A percentile compares a stretch with the other conserved stretches of the same genome.
Evolutionary conservation across 2,888 invertebrate genomes (phyloP).

Genomic region (Alcis repandata): DNA sequence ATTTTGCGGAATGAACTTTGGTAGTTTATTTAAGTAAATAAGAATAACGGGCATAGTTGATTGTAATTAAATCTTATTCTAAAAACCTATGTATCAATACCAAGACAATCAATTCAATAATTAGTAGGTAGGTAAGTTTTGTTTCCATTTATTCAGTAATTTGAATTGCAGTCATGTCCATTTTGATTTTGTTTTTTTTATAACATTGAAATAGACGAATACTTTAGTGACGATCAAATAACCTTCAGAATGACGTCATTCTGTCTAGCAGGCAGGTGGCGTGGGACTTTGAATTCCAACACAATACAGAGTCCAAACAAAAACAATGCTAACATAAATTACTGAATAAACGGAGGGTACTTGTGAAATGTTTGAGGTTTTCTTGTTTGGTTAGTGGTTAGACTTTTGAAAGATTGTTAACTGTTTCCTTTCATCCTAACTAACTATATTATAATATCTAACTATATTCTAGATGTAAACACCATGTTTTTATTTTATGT

Average conservation of each 20-base stretch:
- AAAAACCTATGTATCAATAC: neutral
- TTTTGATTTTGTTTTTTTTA: neutral
- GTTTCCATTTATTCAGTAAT: too few species aligned
- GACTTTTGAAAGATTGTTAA: constrained; percentile 39
- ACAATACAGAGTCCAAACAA: neutral
- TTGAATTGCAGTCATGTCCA: neutral
- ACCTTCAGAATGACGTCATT: too few species aligned
- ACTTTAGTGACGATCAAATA: too few species aligned
- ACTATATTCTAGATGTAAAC: neutral
- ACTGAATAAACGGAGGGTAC: neutral
- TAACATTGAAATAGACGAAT: too few species aligned
- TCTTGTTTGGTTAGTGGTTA: constrained; percentile 39
- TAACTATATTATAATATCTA: neutral
- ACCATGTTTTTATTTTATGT: constrained; percentile 12
- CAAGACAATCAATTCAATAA: too few species aligned
- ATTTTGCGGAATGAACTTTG: constrained; percentile 19
- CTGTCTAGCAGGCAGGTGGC: too few species aligned
- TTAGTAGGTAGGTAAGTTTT: too few species aligned
- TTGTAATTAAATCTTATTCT: neutral
- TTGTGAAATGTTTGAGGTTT: constrained; percentile 6
- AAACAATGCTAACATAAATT: too few species aligned
- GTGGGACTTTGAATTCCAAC: too few species aligned
- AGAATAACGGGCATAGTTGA: neutral
- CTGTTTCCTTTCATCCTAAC: constrained; percentile 27
- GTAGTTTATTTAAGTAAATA: constrained; percentile 8